These are phyloP conservation scores for Mastomys natalensis DNA, from an alignment of 2,113 vertebrate genomes.

Conservation along the genomic window DNA sequence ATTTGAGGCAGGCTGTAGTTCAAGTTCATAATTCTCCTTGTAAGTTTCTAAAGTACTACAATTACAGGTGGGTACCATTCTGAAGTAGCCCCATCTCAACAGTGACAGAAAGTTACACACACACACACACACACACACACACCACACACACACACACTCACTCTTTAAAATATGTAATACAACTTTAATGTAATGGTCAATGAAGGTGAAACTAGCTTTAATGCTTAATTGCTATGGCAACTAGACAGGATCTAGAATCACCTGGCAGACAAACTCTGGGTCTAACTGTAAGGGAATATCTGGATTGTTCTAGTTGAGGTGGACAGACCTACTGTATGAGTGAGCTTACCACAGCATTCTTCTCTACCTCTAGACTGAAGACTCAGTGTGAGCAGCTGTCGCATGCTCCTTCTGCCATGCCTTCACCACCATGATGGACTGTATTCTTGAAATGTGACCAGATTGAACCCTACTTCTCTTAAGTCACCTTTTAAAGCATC, in stretches of 20 bases:
- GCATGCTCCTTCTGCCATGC: too few species aligned
- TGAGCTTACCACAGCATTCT: neutral
- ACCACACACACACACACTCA: too few species aligned
- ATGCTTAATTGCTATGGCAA: neutral
- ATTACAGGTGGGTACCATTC: neutral
- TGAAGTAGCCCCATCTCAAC: neutral
- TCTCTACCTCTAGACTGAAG: neutral
- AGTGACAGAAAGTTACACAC: neutral
- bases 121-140: too few species aligned
- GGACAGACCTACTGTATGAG: neutral
- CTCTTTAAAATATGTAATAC: neutral
- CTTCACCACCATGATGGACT: neutral
- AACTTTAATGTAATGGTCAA: neutral
- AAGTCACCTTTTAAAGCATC: neutral
- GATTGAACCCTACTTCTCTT: neutral
- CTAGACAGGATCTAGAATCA: neutral
- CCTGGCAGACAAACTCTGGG: neutral
- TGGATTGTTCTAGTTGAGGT: neutral
- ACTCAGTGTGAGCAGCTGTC: rapidly evolving
- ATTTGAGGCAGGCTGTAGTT: neutral
- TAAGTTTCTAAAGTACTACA: neutral
- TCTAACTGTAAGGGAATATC: neutral
- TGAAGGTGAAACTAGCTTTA: neutral
- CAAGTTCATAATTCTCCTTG: too few species aligned
- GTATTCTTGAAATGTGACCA: neutral